These are phyloP conservation scores for Willowsia nigromaculata DNA, from an alignment of 2,888 invertebrate genomes.

Conservation along the genomic window DNA sequence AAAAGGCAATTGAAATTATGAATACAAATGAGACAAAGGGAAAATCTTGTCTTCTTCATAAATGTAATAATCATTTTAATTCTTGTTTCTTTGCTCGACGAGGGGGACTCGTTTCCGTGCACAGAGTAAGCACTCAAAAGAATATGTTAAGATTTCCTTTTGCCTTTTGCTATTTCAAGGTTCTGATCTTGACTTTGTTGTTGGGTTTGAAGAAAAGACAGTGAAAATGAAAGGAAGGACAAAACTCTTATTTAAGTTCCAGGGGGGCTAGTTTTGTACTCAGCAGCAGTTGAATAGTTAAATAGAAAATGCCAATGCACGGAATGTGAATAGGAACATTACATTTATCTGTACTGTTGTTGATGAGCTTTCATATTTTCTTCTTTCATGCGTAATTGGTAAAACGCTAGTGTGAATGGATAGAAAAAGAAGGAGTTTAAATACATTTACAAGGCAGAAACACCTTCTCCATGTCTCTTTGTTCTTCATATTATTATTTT, in stretches of 20 bases:
- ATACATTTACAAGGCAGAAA: background rate
- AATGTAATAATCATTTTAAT: constrained; percentile 35
- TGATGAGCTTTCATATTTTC: constrained; percentile 31
- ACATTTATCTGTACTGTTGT: background rate
- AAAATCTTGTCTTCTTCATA: constrained; percentile 35
- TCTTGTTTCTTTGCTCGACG: background rate
- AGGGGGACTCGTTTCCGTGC: background rate
- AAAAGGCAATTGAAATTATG: constrained; percentile 63
- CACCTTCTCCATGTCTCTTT: background rate
- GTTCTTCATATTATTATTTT: background rate
- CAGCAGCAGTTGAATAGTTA: constrained; percentile 47
- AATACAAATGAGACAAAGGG: constrained; percentile 56
- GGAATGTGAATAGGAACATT: background rate
- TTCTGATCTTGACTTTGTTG: constrained; percentile 32
- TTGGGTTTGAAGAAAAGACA: constrained; percentile 4
- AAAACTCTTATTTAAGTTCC: constrained; percentile 57
- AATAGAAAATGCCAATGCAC: background rate
- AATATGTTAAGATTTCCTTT: background rate
- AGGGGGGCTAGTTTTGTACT: constrained; percentile 59
- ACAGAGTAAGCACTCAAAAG: background rate
- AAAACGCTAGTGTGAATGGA: background rate
- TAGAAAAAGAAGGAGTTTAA: background rate
- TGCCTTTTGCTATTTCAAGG: constrained; percentile 6
- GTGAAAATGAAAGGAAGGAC: constrained; percentile 49
- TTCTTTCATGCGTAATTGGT: background rate